A percentile compares a stretch with the other conserved stretches of the same genome.
These are phyloP conservation scores for Sparus aurata DNA, from an alignment of 2,797 vertebrate genomes.

Conservation along the genomic window DNA sequence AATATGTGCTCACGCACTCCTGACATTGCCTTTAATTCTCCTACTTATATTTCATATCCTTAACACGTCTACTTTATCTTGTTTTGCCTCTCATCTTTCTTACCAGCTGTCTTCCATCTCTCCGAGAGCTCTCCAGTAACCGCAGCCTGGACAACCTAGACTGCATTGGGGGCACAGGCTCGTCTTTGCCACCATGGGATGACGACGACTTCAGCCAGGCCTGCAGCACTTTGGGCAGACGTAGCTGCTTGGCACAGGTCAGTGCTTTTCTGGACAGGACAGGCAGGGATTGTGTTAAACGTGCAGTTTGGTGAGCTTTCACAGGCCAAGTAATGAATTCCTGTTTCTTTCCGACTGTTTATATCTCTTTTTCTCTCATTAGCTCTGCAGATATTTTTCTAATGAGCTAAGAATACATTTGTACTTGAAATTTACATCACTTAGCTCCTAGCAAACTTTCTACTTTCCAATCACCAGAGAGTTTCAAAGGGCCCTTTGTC, in stretches of 20 bases:
- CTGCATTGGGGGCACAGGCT: slow-evolving; percentile 91
- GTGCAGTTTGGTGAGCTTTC: not conserved
- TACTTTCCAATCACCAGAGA: slow-evolving; percentile 28
- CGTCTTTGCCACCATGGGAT: slow-evolving; percentile 94
- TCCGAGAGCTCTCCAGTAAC: slow-evolving; percentile 87
- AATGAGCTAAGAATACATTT: slow-evolving; percentile 33
- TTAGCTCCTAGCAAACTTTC: slow-evolving; percentile 28
- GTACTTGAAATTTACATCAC: slow-evolving; percentile 28
- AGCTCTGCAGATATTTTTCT: slow-evolving; percentile 18
- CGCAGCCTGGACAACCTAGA: slow-evolving; percentile 97
- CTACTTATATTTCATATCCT: slow-evolving; percentile 5
- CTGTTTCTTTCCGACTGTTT: not conserved
- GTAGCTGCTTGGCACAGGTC: slow-evolving; percentile 92
- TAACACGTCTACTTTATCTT: slow-evolving; percentile 11
- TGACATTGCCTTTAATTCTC: not conserved
- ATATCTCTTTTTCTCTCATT: slow-evolving; percentile 16
- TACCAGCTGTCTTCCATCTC: slow-evolving; percentile 88
- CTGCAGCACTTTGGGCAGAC: slow-evolving; percentile 89
- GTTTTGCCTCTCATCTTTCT: slow-evolving; percentile 26
- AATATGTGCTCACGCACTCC: slow-evolving; percentile 3
- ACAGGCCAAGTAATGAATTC: slow-evolving; percentile 5
- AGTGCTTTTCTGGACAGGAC: slow-evolving; percentile 42
- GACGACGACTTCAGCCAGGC: slow-evolving; percentile 96
- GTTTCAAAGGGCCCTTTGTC: slow-evolving; percentile 38
- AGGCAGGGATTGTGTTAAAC: not conserved